phyloP scores from a whole-genome alignment of 1,140 invertebrate genomes.

The Schlechtendalia chinensis region DNA sequence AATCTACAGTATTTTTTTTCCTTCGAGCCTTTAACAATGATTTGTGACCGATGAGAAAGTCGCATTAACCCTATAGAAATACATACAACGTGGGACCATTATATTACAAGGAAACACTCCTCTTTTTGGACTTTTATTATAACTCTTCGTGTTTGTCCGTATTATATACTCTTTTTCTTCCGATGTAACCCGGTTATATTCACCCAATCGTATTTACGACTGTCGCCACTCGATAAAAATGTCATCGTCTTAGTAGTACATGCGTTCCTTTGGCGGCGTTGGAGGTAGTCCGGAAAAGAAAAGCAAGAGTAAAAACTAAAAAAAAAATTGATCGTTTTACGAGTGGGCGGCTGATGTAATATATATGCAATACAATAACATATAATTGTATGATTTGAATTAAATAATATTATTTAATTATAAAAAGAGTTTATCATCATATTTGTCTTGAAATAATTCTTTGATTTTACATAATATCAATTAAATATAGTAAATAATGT shows the following conservation, averaged over 20 bases:
- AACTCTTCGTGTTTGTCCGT: slow-evolving; percentile 25
- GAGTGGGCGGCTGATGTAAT: background rate
- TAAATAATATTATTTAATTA: too few relatives aligned
- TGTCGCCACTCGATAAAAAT: slow-evolving; percentile 36
- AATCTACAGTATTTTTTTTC: slow-evolving; percentile 16
- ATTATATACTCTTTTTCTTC: slow-evolving; percentile 41
- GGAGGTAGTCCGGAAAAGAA: slow-evolving; percentile 15
- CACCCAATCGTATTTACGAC: slow-evolving; percentile 43
- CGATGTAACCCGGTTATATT: slow-evolving; percentile 42
- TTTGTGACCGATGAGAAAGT: slow-evolving; percentile 38
- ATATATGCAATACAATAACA: background rate
- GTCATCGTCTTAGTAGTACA: background rate
- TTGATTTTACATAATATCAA: background rate
- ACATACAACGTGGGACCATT: slow-evolving; percentile 26
- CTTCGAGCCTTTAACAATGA: slow-evolving; percentile 24
- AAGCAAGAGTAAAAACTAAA: background rate
- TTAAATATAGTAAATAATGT: too few relatives aligned
- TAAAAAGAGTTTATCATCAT: too few relatives aligned
- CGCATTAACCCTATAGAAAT: slow-evolving; percentile 38
- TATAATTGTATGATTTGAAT: too few relatives aligned
- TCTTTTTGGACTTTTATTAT: slow-evolving; percentile 49
- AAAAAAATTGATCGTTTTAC: slow-evolving; percentile 29
- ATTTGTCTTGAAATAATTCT: background rate
- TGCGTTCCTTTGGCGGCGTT: background rate
- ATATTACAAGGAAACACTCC: slow-evolving; percentile 40